Base-by-base conservation (phyloP, 2,888 invertebrate genomes). In the Campopleginae sp. region DNA sequence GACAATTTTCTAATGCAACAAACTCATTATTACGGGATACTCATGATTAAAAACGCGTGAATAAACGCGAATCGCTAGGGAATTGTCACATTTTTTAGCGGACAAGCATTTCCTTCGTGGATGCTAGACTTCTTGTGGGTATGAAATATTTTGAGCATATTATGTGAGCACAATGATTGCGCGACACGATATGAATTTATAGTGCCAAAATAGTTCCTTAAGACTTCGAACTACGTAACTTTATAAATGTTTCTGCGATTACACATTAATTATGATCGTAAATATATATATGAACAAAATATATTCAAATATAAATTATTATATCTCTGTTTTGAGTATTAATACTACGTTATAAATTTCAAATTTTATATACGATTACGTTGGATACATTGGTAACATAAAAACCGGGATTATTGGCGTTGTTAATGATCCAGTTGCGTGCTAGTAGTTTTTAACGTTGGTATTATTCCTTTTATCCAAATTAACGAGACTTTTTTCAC, bases 161-260 rank as follows among this genome's bases (percentile, higher is more conserved):
- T 65, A 74, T 42, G 80, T 38, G 78, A 76, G 70, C 81, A 85
- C 66, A 84, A 88, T 87, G 86, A 86, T 88, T 86, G 87, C 76
- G 88, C 85, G 72, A 86, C 79, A 86, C 86, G 80, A 88, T 86
- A 89, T 90, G 90, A 23, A 88, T 91, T 87, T 89, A 84, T 82
- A 91, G 92, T 92, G 92, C 92, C 91, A 92, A 91, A 91, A 90
- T 91, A 92, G 91, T 91, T 92, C 88, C 89, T 90, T 90, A 90
- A 90, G 90, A 86, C 85, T 86, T 85, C 76, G 78, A 86, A 80
- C 78, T 78, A 81, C 75, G 80, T 78, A 75, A 80, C 68, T 74
- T 66, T 61, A 88, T 86, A 82, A 87, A 86, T 86, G 87, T 87
- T 88, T 86, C 80, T 66, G 82, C 82, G 84, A 77, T 80, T 81